These are phyloP conservation scores for Muschampia plurimacula DNA, from an alignment of 2,888 invertebrate genomes.

Conservation along the genomic window DNA sequence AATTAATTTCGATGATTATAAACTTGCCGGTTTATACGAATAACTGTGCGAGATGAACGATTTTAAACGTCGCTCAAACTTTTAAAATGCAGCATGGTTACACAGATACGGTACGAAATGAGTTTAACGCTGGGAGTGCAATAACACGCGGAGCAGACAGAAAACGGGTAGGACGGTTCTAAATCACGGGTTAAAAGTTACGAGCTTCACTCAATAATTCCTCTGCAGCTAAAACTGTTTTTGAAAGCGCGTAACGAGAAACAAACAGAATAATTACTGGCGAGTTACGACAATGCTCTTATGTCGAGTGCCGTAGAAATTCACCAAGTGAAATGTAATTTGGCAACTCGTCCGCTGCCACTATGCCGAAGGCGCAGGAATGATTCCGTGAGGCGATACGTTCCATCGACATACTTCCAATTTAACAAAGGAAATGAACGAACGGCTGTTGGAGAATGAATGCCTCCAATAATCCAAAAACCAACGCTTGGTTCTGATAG, in stretches of 20 bases:
- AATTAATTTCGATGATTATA: too few species aligned
- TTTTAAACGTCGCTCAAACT: not conserved
- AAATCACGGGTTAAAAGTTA: slow-evolving; percentile 7
- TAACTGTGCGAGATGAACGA: not conserved
- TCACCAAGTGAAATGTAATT: slow-evolving; percentile 15
- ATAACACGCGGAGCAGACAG: not conserved
- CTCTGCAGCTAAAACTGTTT: slow-evolving; percentile 11
- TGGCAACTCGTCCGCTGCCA: slow-evolving; percentile 11
- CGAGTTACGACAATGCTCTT: slow-evolving; percentile 10
- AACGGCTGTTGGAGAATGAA: too few species aligned
- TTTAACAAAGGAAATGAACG: not conserved
- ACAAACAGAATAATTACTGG: slow-evolving; percentile 10
- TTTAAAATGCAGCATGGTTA: not conserved
- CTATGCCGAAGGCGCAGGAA: not conserved
- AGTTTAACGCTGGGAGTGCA: not conserved
- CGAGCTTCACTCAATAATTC: slow-evolving; percentile 12
- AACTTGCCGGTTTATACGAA: too few species aligned
- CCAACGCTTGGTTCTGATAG: too few species aligned
- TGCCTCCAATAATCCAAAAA: too few species aligned
- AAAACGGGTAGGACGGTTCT: not conserved
- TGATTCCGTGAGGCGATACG: too few species aligned
- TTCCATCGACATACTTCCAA: not conserved
- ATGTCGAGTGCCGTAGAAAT: not conserved
- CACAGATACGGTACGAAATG: slow-evolving; percentile 28
- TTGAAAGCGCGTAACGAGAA: slow-evolving; percentile 7